phyloP scores from a whole-genome alignment of 2,888 invertebrate species.

The Syrista parreyssii region DNA sequence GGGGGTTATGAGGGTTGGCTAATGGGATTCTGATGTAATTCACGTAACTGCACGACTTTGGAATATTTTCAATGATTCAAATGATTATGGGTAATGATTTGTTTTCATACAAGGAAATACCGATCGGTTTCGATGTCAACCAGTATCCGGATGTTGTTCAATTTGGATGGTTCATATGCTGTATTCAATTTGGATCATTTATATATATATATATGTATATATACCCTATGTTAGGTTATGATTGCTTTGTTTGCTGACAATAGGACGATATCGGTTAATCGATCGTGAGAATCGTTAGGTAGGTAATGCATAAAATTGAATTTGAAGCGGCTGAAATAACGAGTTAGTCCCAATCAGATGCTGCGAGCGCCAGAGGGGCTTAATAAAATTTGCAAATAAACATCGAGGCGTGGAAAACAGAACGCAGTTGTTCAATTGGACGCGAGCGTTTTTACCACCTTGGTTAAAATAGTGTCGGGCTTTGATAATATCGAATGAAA shows the following conservation, averaged over 20 bases:
- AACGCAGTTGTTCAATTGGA: not conserved
- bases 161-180: not conserved
- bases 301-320: conserved; percentile 51
- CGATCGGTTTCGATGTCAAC: not conserved
- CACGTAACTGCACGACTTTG: not conserved
- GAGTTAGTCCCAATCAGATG: not conserved
- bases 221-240: not conserved
- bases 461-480: no score
- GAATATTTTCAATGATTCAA: not conserved
- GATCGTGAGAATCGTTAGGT: conserved; percentile 44
- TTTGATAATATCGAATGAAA: not conserved
- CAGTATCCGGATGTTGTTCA: not conserved
- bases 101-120: not conserved
- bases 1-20: not conserved
- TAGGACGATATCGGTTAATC: conserved; percentile 24
- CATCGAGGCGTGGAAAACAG: not conserved
- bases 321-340: conserved; percentile 32
- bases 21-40: not conserved
- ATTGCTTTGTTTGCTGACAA: not conserved
- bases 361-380: no score
- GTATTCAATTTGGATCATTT: no score
- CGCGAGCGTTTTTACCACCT: not conserved
- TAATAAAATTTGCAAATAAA: not conserved
- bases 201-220: not conserved
- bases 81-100: not conserved